These are phyloP conservation scores for Tetranychus cinnabarinus DNA, from an alignment of 1,140 invertebrate genomes.

Conservation along the genomic window DNA sequence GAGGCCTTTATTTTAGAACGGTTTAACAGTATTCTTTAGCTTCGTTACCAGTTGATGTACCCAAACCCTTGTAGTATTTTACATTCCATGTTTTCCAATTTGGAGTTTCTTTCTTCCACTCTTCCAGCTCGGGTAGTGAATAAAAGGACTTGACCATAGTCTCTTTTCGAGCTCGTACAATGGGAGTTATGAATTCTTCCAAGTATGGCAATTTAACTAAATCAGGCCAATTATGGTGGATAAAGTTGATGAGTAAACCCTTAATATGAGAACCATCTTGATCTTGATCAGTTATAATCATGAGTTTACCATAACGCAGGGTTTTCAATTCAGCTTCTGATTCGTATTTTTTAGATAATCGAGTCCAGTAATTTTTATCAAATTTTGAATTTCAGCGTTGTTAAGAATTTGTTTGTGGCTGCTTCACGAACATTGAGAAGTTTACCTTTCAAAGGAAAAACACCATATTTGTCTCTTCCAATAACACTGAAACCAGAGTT, in stretches of 20 bases:
- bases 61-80: constrained; percentile 99
- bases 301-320: constrained; percentile 82
- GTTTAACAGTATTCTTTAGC: constrained; percentile 99
- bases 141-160: constrained; percentile 62
- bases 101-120: constrained; percentile 77
- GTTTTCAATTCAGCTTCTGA: constrained; percentile 64
- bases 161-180: constrained; percentile 89
- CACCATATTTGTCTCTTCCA: constrained; percentile 84
- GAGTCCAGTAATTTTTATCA: constrained; percentile 80
- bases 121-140: constrained; percentile 92
- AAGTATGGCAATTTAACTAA: constrained; percentile 53
- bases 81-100: constrained; percentile 81
- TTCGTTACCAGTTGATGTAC: constrained; percentile 91
- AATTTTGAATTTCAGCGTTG: constrained; percentile 91
- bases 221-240: constrained; percentile 94
- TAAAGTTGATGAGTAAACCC: too few relatives aligned
- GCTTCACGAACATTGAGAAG: constrained; percentile 93
- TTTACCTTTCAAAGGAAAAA: constrained; percentile 95
- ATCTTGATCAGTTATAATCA: constrained; percentile 99
- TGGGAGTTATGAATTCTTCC: constrained; percentile 98
- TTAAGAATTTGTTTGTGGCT: constrained; percentile 89
- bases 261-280: constrained; percentile 95
- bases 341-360: constrained; percentile 95
- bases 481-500: constrained; percentile 85
- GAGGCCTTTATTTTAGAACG: too few relatives aligned